Evolutionary conservation across 2,888 invertebrate species (phyloP), one percentile per base, ranked within the genome.

Genomic region (Automeris io): DNA sequence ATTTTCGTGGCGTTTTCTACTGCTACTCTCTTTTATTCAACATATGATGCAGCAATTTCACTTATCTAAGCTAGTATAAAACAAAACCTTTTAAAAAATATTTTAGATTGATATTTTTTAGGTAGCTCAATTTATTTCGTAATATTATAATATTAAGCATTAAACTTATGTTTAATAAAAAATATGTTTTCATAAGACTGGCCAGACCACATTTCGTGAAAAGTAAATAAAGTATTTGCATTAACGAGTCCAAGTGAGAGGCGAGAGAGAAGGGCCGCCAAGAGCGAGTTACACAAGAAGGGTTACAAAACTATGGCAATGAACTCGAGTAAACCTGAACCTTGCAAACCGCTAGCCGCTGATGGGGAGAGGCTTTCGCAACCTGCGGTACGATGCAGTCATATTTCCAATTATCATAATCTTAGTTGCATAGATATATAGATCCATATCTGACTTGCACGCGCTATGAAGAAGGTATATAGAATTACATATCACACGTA

Each of bases 231-330:
- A 49, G 48, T 52, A 40, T 52, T 50, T 67, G 64, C 61, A 67
- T 63, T 71, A 77, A 73, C 63, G 70, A 68, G 74, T 61, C 64
- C 72, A 79, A 82, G 83, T 81, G 81, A 83, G 82, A 81, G 80
- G 81, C 67, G 64, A 51, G 49, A 59, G 66, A 56, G 69, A 72
- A 79, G 80, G 82, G 76, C 75, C 67, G 59, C 63, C 52, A 70
- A 73, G 72, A 75, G 77, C 77, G 72, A 79, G 82, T 87, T 87
- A 80, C 83, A 87, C 87, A 86, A 87, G 81, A 80, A 81, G 86
- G 86, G 86, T 87, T 85, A 86, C 83, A 83, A 83, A 87, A 87
- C 86, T 87, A 78, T 87, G 87, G 85, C 87, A 87, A 86, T 85
- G 87, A 87, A 86, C 87, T 62, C 71, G 54, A 54, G 62, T 87